Conservation (phyloP, 1,140 invertebrate species). For the Ridgeia piscesae region DNA sequence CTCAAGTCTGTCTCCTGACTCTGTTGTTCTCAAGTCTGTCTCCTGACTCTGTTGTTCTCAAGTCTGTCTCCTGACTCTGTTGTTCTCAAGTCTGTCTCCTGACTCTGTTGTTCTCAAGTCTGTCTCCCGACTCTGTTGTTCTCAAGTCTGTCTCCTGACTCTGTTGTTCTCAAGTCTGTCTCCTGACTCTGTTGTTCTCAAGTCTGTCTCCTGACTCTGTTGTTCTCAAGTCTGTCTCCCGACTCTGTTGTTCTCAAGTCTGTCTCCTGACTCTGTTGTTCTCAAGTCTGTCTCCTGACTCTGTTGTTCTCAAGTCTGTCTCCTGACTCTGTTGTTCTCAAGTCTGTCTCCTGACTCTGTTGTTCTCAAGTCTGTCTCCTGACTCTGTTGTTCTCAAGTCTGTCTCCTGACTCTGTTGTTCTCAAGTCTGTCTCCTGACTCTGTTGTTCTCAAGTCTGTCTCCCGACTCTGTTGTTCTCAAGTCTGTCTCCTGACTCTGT, state of each 20-base stretch:
- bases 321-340: constrained; percentile 36
- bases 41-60: constrained; percentile 36
- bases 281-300: constrained; percentile 45
- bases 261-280: constrained; percentile 31
- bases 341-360: too few species aligned
- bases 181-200: too few species aligned
- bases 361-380: not conserved
- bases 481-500: constrained; percentile 25
- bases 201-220: constrained; percentile 25
- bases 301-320: not conserved
- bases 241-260: not conserved
- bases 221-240: constrained; percentile 45
- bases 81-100: not conserved
- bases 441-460: constrained; percentile 44
- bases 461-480: too few species aligned
- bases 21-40: not conserved
- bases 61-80: too few species aligned
- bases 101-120: constrained; percentile 41
- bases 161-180: constrained; percentile 44
- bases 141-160: not conserved
- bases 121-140: too few species aligned
- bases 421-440: not conserved
- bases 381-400: constrained; percentile 41
- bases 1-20: constrained; percentile 45
- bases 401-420: too few species aligned